Evolutionary conservation across 1,140 invertebrate genomes (phyloP).

Genomic region (Prorops nasuta): DNA sequence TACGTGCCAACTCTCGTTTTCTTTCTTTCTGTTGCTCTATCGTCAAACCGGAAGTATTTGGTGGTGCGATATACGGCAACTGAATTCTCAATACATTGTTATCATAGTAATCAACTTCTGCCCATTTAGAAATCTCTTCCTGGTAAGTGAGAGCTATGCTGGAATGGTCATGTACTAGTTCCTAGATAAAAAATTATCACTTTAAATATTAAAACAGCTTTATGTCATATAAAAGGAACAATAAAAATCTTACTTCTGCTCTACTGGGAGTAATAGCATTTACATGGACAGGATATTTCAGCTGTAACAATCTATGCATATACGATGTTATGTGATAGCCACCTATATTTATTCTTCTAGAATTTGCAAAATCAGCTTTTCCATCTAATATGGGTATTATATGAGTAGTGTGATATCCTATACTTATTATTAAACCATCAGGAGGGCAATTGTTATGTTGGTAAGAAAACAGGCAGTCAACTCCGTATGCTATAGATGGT

Average conservation of each 20-base stretch:
- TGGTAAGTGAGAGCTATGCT: constrained; percentile 76
- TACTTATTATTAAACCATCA: constrained; percentile 74
- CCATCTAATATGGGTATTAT: constrained; percentile 81
- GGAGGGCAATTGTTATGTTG: constrained; percentile 66
- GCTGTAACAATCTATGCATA: constrained; percentile 85
- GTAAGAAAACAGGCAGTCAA: constrained; percentile 84
- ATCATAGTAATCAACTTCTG: constrained; percentile 79
- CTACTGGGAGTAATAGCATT: constrained; percentile 82
- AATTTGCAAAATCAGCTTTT: constrained; percentile 66
- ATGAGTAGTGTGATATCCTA: constrained; percentile 86
- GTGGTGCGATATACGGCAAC: constrained; percentile 70
- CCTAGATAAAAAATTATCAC: constrained; percentile 50
- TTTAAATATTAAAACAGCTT: not conserved
- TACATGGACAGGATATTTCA: constrained; percentile 91
- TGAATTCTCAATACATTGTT: constrained; percentile 81
- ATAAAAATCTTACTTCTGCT: constrained; percentile 65
- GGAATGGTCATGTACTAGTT: constrained; percentile 80
- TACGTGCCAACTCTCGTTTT: constrained; percentile 76
- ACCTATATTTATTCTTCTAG: constrained; percentile 82
- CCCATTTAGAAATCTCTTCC: constrained; percentile 78
- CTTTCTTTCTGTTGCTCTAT: constrained; percentile 84
- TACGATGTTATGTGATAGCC: constrained; percentile 84
- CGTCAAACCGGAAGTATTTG: constrained; percentile 58
- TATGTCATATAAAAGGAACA: too few species aligned
- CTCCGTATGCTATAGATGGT: constrained; percentile 81